Conservation (phyloP, 2,797 vertebrate species). For the Fundulus diaphanus region DNA sequence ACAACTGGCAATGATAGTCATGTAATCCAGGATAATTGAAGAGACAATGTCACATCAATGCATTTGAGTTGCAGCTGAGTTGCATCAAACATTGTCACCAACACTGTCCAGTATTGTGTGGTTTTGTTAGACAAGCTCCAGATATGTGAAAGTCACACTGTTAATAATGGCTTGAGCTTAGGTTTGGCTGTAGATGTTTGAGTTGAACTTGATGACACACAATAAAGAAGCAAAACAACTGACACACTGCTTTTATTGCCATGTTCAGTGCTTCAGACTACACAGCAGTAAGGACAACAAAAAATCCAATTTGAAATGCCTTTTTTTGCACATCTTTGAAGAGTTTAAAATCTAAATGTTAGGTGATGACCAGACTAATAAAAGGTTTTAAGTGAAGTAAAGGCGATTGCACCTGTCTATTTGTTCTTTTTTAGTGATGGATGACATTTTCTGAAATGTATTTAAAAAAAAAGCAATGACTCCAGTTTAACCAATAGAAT, state of each 20-base stretch:
- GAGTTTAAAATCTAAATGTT: conserved; percentile 2
- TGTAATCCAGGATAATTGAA: conserved; percentile 47
- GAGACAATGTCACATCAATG: conserved; percentile 64
- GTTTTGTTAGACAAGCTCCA: conserved; percentile 66
- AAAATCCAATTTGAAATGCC: neutral
- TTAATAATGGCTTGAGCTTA: conserved; percentile 62
- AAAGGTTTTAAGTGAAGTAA: neutral
- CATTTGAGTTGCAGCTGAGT: conserved; percentile 39
- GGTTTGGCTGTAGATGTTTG: conserved; percentile 60
- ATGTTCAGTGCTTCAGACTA: conserved; percentile 11
- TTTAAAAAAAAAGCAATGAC: too few species aligned
- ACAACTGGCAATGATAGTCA: conserved; percentile 46
- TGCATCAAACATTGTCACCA: conserved; percentile 52
- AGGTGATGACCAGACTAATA: neutral
- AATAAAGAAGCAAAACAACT: conserved; percentile 50
- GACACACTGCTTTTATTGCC: conserved; percentile 42
- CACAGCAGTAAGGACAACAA: conserved; percentile 10
- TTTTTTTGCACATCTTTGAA: neutral
- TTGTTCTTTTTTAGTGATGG: too few species aligned
- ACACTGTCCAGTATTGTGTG: conserved; percentile 50
- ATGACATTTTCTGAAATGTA: neutral
- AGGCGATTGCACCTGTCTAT: neutral
- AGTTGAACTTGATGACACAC: conserved; percentile 53
- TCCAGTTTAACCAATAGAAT: too few species aligned
- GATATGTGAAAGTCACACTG: conserved; percentile 61